Percentiles rank a stretch among this genome's conserved stretches.
Conservation (phyloP, 2,797 vertebrate species). For the Salmo trutta region DNA sequence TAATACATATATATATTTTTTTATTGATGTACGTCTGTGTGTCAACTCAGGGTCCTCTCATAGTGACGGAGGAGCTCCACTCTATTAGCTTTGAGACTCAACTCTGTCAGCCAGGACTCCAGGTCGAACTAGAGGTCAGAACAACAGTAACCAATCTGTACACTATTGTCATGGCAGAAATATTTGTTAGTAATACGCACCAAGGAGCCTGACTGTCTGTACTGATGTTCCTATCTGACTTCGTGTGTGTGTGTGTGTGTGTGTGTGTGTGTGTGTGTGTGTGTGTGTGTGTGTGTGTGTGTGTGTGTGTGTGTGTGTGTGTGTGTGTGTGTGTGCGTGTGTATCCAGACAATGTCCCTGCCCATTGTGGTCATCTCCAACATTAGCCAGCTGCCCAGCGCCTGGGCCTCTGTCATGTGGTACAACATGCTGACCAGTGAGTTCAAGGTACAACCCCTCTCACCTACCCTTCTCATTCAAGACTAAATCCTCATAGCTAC, state of each 20-base stretch:
- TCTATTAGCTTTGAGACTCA: conserved; percentile 80
- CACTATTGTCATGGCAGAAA: neutral
- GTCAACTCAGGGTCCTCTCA: conserved; percentile 59
- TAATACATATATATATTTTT: neutral
- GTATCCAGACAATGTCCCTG: conserved; percentile 84
- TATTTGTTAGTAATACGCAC: neutral
- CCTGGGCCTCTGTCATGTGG: conserved; percentile 98
- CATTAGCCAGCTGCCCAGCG: conserved; percentile 93
- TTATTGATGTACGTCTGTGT: conserved; percentile 7
- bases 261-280: too few species aligned
- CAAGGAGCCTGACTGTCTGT: neutral
- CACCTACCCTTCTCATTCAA: neutral
- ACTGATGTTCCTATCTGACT: neutral
- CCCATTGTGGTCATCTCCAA: conserved; percentile 97
- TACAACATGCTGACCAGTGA: conserved; percentile 86
- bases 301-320: too few species aligned
- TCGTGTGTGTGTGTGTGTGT: too few species aligned
- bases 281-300: too few species aligned
- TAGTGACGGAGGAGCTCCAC: conserved; percentile 69
- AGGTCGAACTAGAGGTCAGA: conserved; percentile 85
- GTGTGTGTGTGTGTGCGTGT: neutral
- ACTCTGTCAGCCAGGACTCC: conserved; percentile 84
- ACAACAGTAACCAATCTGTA: neutral
- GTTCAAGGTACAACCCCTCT: conserved; percentile 1
- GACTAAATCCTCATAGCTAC: too few species aligned